Evolutionary conservation across 2,888 invertebrate genomes (phyloP).

Genomic region (Lithophane semibrunnea): DNA sequence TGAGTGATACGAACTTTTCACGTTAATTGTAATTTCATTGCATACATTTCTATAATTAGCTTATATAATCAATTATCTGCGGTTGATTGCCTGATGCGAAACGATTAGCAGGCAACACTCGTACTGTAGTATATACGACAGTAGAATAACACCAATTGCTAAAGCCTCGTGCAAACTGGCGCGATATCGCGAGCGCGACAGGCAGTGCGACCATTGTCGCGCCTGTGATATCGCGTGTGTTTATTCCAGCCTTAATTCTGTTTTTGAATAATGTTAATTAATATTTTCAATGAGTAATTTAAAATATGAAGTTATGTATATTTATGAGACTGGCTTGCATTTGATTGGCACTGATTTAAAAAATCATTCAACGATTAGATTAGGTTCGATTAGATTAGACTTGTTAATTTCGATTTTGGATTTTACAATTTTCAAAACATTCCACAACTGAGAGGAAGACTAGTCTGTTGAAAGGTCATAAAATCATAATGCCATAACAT

Average conservation of each 20-base stretch:
- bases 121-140: not conserved
- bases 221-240: too few relatives aligned
- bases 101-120: not conserved
- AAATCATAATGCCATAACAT: not conserved
- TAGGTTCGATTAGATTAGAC: too few relatives aligned
- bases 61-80: not conserved
- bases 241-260: not conserved
- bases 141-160: not conserved
- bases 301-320: too few relatives aligned
- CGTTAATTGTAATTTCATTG: conserved; percentile 6
- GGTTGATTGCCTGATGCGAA: not conserved
- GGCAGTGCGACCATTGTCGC: too few relatives aligned
- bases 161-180: too few relatives aligned
- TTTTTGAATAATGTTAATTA: not conserved
- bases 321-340: too few relatives aligned
- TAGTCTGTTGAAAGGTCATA: not conserved
- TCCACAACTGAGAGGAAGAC: not conserved
- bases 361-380: not conserved
- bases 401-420: not conserved
- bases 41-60: not conserved
- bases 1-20: not conserved
- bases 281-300: not conserved
- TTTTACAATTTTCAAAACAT: conserved; percentile 1
- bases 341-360: conserved; percentile 8
- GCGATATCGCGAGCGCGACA: too few relatives aligned